Base-by-base conservation (phyloP, 1,140 invertebrate genomes). In the Drosophila lacteicornis region DNA sequence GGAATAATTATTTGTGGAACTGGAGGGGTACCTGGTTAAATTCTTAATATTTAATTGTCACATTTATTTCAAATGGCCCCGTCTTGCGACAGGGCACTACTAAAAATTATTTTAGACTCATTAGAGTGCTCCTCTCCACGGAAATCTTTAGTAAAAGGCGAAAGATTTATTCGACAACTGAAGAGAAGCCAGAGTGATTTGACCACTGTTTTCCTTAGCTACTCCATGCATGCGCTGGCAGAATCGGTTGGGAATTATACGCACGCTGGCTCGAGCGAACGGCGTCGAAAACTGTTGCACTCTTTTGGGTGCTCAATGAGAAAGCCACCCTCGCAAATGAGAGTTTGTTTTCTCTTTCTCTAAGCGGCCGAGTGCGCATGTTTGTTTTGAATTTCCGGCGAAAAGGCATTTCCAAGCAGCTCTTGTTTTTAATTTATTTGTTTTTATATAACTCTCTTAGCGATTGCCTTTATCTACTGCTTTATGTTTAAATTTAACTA, bases 101-200 rank as follows among this genome's bases (percentile, higher is more conserved):
- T 67, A 92, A 93, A 92, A 93, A 91, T 62, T 11, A 25, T 12
- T 79, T 85, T 91, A 91, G 92, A 92, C 91, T 93, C 91, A 93
- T 93, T 91, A 91, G 81, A 86, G 82, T 92, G 91, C 75, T 79
- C 91, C 87, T 91, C 90, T 91, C 92, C 90, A 92, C 91, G 93
- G 92, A 93, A 93, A 93, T 93, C 92, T 93, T 93, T 93, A 93
- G 93, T 93, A 93, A 93, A 93, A 93, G 93, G 93, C 93, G 93
- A 93, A 93, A 93, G 93, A 93, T 93, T 93, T 93, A 93, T 93
- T 92, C 92, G 91, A 92, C 88, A 92, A 82, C 56, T 91, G 87
- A 91, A 91, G 84, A 91, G 87, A 91, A 91, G 68, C 88, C 88
- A 88, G 88, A 91, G 90, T 81, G 2, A 70, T 11, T 47, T 33